Evolutionary conservation across 37 sponge, comb jelly and placozoan genomes (phyloP), one percentile per base, ranked within the genome.

Genomic region (Geodia barretti): DNA sequence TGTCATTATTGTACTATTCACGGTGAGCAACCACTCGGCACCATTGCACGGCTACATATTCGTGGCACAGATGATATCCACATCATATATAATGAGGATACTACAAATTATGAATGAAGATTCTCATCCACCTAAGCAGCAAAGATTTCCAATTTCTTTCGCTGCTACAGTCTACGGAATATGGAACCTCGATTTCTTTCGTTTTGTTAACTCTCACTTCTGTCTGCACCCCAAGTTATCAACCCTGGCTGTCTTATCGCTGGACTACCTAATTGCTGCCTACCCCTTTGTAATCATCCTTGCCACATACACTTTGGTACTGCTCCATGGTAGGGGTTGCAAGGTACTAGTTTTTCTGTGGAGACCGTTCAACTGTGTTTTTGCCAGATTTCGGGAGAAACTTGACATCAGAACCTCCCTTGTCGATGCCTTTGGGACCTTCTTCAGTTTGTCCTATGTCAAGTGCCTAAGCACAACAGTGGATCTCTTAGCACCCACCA

Each of bases 181-280:
- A 20, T 69, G 69, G 76, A 84, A 84, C 41, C 47, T 89, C 33
- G 64, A 89, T 14, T 89, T 89, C 59, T 80, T 89, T 35, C 61
- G 74, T 30, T 63, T 62, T 71, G 2, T 84, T 29, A 8, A 71
- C 21, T 71, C 42, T 35, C 54, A 70, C 0, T 89, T 80, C 65
- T 84, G 81, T 47, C 41, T 89, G 20, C 54, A 32, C 28, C 39
- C 60, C 2, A 39, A 40, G 1, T 19, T 80, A 19, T 63, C 42
- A 23, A 75, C 81, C 19, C 26, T 89, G 30, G 31, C 41, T 20
- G 28, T 70, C 1, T 26, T 79, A 36, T 21, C 75, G 0, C 31
- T 89, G 35, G 71, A 78, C 14, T 84, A 84, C 35, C 29, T 54
- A 17, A 37, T 84, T 35, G 90, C 85, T 20, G n/a, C 84, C 2